These are phyloP conservation scores for Cairina moschata DNA, from an alignment of 2,113 vertebrate species.

Conservation along the genomic window DNA sequence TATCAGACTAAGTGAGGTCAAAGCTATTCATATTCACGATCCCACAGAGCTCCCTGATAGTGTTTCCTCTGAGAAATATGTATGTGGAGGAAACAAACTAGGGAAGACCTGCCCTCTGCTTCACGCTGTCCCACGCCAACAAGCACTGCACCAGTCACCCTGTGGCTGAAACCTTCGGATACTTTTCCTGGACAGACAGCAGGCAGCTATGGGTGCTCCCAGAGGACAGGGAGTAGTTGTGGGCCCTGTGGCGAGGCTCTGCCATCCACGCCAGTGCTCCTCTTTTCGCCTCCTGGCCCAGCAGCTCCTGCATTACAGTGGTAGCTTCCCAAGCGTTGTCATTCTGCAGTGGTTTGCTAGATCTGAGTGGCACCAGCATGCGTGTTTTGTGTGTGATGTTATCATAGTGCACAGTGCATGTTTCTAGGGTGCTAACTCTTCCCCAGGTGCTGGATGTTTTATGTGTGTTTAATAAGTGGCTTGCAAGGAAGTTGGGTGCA, in stretches of 20 bases:
- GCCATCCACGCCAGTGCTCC: not conserved
- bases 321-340: rapidly evolving
- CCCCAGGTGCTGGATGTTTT: not conserved
- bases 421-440: not conserved
- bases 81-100: not conserved
- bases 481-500: not conserved
- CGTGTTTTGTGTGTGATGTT: not conserved
- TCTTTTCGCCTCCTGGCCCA: not conserved
- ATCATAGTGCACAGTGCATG: not conserved
- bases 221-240: not conserved
- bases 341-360: not conserved
- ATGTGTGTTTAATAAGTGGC: not conserved
- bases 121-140: rapidly evolving
- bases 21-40: constrained; percentile 60
- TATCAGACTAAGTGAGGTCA: constrained; percentile 69
- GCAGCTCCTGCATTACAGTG: rapidly evolving
- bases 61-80: not conserved
- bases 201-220: rapidly evolving
- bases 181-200: rapidly evolving
- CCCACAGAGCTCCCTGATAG: constrained; percentile 24
- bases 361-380: rapidly evolving
- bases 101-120: not conserved
- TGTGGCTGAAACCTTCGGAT: rapidly evolving
- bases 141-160: rapidly evolving
- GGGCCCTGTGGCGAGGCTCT: not conserved